Conservation (phyloP, 2,888 invertebrate genomes). For the Caenorhabditis afra region DNA sequence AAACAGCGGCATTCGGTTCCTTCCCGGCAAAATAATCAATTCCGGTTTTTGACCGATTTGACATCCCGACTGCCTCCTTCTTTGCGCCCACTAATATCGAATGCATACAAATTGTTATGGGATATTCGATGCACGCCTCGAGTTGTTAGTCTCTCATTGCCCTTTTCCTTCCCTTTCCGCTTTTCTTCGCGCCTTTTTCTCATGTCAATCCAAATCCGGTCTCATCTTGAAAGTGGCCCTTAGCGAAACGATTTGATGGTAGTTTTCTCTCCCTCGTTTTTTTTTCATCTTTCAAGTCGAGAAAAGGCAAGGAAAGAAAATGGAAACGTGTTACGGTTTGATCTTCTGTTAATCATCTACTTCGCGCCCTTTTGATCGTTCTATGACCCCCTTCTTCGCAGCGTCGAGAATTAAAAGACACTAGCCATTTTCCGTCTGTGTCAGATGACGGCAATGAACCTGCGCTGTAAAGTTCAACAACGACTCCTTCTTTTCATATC, state of each 20-base stretch:
- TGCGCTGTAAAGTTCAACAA: constrained; percentile 52
- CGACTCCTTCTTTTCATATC: constrained; percentile 4
- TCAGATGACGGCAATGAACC: constrained; percentile 52
- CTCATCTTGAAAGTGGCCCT: not conserved
- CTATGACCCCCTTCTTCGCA: constrained; percentile 30
- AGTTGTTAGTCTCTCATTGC: constrained; percentile 34
- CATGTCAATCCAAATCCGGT: constrained; percentile 12
- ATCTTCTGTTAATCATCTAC: constrained; percentile 31
- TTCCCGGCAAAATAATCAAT: constrained; percentile 57
- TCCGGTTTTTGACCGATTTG: constrained; percentile 59
- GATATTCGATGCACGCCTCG: constrained; percentile 39
- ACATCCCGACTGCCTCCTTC: constrained; percentile 46
- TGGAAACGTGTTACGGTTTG: constrained; percentile 34
- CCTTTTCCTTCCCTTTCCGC: constrained; percentile 10
- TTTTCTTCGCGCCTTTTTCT: constrained; percentile 17
- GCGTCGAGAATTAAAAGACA: constrained; percentile 20
- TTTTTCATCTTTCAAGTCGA: not conserved
- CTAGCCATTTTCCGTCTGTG: constrained; percentile 32
- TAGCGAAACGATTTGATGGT: not conserved
- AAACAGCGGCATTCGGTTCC: constrained; percentile 18
- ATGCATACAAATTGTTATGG: constrained; percentile 59
- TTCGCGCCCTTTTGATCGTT: constrained; percentile 46
- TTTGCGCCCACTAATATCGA: constrained; percentile 44
- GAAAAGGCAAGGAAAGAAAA: no score
- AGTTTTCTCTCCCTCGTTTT: not conserved